Conservation (phyloP, 2,113 vertebrate species). For the Cyphomyrus plagiostoma region DNA sequence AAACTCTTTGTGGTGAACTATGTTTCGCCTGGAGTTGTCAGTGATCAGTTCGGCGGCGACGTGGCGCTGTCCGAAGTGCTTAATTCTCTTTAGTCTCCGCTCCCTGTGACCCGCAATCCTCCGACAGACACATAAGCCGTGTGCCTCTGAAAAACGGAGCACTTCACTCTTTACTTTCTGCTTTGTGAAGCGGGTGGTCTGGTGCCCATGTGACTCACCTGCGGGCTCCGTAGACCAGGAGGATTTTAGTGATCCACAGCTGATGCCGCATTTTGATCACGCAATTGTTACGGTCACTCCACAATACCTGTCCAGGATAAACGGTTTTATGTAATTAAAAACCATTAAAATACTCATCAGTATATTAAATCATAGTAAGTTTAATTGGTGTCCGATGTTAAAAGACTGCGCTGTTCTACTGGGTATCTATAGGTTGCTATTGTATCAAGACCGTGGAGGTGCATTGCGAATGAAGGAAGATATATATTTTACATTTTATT, state of each 20-base stretch:
- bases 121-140: conserved; percentile 14
- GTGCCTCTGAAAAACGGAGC: neutral
- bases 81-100: conserved; percentile 22
- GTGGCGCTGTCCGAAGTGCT: conserved; percentile 48
- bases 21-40: neutral
- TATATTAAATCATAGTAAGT: neutral
- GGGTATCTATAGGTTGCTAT: neutral
- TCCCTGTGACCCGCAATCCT: neutral
- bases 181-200: neutral
- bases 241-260: neutral
- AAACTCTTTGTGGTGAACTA: neutral
- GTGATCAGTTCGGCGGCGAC: neutral
- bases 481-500: neutral
- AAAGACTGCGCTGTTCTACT: neutral
- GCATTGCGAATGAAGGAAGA: neutral
- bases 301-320: neutral
- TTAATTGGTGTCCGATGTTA: neutral
- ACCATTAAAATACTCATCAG: neutral
- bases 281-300: neutral
- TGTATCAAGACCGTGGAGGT: neutral
- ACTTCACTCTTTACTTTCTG: neutral
- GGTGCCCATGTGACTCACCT: conserved; percentile 13
- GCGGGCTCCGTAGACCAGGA: neutral
- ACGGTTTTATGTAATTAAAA: neutral
- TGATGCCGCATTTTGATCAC: neutral